These are phyloP conservation scores for Austrofundulus limnaeus DNA, from an alignment of 2,113 vertebrate genomes.

Conservation along the genomic window DNA sequence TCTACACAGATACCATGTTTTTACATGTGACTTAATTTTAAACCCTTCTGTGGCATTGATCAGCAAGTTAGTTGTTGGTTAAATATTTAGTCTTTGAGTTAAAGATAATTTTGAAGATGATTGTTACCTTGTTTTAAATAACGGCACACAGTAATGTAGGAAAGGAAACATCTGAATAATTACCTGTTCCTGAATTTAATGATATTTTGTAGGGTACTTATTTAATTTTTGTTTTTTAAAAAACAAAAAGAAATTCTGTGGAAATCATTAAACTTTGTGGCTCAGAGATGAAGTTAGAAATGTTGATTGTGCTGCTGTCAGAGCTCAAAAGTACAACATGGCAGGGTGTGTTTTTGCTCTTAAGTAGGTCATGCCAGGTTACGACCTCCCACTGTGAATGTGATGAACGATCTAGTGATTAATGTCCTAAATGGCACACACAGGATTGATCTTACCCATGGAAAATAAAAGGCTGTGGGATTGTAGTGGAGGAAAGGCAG, in stretches of 20 bases:
- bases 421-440: constrained; percentile 4
- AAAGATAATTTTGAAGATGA: background rate
- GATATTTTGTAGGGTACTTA: no score
- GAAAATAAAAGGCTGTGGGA: constrained; percentile 35
- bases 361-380: constrained; percentile 13
- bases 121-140: background rate
- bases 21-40: constrained; percentile 4
- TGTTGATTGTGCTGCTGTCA: background rate
- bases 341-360: constrained; percentile 19
- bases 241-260: no score
- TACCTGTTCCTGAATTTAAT: no score
- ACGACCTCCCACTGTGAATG: constrained; percentile 15
- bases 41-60: constrained; percentile 3
- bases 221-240: no score
- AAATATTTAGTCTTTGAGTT: no score
- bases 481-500: constrained; percentile 14
- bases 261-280: no score
- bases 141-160: no score
- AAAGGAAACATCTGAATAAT: no score
- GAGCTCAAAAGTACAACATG: constrained; percentile 4
- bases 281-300: background rate
- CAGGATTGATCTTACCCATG: constrained; percentile 28
- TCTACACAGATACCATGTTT: background rate
- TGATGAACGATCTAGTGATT: constrained; percentile 18
- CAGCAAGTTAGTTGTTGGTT: constrained; percentile 1